A percentile compares a stretch with the other conserved stretches of the same genome.
Conservation (phyloP, 2,797 vertebrate genomes). For the Siniperca scherzeri region DNA sequence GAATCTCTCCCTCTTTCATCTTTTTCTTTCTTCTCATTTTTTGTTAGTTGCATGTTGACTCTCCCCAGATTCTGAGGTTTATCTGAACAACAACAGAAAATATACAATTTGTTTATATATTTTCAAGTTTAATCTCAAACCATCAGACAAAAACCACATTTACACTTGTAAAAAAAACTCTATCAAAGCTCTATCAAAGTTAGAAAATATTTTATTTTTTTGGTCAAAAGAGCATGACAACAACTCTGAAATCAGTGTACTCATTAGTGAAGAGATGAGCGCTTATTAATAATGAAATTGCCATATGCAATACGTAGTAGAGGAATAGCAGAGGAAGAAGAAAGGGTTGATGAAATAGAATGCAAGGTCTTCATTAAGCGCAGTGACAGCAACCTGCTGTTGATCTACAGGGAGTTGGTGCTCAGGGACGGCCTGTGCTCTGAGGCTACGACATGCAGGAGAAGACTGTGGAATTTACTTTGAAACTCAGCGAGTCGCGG, state of each 20-base stretch:
- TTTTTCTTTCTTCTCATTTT: background rate
- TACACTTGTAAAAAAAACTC: background rate
- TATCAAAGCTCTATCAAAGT: background rate
- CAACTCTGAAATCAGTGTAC: constrained; percentile 57
- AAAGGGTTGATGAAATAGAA: constrained; percentile 83
- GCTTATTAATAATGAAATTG: constrained; percentile 70
- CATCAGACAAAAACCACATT: background rate
- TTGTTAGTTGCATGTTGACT: background rate
- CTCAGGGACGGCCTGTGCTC: constrained; percentile 65
- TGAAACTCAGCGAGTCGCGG: constrained; percentile 62
- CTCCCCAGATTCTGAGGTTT: background rate
- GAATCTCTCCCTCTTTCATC: constrained; percentile 16
- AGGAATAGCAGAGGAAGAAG: constrained; percentile 53
- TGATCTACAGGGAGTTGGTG: constrained; percentile 55
- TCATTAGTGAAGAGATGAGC: constrained; percentile 69
- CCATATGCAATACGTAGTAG: constrained; percentile 49
- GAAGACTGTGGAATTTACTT: constrained; percentile 61
- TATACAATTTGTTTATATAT: background rate
- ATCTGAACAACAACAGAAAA: background rate
- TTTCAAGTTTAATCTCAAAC: constrained; percentile 5
- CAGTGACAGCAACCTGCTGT: constrained; percentile 73
- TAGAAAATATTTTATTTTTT: constrained; percentile 5
- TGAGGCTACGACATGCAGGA: constrained; percentile 49
- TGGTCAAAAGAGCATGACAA: constrained; percentile 45
- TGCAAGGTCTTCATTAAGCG: constrained; percentile 82